Evolutionary conservation across 2,797 vertebrate species (phyloP).

Genomic region (Xyrichtys novacula): DNA sequence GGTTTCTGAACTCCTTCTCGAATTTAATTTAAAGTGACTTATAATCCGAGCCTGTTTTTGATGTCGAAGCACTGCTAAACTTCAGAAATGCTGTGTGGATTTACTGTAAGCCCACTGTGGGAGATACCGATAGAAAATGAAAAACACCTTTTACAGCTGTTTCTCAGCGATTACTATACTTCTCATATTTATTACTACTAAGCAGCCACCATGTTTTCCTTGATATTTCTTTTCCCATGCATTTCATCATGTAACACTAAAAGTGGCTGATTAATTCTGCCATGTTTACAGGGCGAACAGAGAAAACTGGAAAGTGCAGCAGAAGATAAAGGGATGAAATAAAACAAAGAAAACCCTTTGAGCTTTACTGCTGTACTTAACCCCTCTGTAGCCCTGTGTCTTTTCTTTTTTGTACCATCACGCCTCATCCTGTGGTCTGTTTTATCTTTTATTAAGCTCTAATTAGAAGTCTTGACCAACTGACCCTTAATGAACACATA

Average conservation of each 20-base stretch:
- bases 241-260: not conserved
- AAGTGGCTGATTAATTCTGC: conserved; percentile 6
- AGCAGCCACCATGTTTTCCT: not conserved
- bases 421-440: conserved; percentile 15
- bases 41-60: conserved; percentile 14
- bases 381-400: conserved; percentile 11
- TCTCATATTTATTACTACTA: conserved; percentile 35
- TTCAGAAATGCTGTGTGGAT: conserved; percentile 19
- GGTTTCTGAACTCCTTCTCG: conserved; percentile 75
- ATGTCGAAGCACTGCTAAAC: conserved; percentile 18
- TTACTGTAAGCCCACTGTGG: conserved; percentile 16
- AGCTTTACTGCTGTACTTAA: conserved; percentile 20
- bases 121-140: conserved; percentile 13
- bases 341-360: conserved; percentile 22
- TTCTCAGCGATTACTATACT: conserved; percentile 19
- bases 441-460: conserved; percentile 69
- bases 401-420: conserved; percentile 19
- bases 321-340: conserved; percentile 30
- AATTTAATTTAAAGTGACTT: conserved; percentile 29
- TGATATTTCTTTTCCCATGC: conserved; percentile 16
- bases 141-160: conserved; percentile 26
- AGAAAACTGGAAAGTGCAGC: conserved; percentile 3
- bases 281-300: conserved; percentile 5
- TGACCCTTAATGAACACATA: conserved; percentile 62
- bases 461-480: conserved; percentile 64